A percentile compares a stretch with the other conserved stretches of the same genome.
These are phyloP conservation scores for Tetramorium simillimum DNA, from an alignment of 1,140 invertebrate genomes.

Conservation along the genomic window DNA sequence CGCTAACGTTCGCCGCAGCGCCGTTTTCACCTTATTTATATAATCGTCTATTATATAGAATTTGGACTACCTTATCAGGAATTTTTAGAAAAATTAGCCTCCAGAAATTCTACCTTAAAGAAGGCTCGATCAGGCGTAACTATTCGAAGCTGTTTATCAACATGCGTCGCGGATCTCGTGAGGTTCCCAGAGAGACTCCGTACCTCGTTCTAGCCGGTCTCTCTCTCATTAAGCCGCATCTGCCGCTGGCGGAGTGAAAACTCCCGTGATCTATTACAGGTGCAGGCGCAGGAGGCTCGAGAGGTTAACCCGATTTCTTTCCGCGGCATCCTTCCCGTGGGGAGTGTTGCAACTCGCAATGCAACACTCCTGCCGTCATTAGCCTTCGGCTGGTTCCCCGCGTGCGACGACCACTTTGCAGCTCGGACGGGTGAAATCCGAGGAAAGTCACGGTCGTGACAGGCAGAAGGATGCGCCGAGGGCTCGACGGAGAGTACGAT, in stretches of 20 bases:
- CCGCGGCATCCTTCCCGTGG: neutral
- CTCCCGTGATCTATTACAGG: conserved; percentile 37
- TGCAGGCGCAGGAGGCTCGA: neutral
- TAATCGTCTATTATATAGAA: neutral
- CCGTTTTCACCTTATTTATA: neutral
- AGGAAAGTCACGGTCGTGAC: conserved; percentile 45
- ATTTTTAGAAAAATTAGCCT: neutral
- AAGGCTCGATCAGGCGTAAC: neutral
- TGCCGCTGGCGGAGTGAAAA: conserved; percentile 29
- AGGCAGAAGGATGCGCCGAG: conserved; percentile 19
- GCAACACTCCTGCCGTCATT: conserved; percentile 36
- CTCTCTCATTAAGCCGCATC: conserved; percentile 34
- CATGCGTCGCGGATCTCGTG: neutral
- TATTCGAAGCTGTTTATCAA: conserved; percentile 2
- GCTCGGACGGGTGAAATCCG: conserved; percentile 40
- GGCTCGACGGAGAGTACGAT: neutral
- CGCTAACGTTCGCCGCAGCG: neutral
- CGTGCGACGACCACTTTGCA: neutral
- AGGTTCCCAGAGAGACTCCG: neutral
- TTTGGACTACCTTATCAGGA: neutral
- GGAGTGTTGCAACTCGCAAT: conserved; percentile 19
- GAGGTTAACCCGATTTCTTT: conserved; percentile 52
- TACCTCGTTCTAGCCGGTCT: neutral
- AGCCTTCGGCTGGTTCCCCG: conserved; percentile 28
- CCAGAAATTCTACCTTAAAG: no score